Conservation (phyloP, 2,113 vertebrate species). For the Phyllostomus hastatus region DNA sequence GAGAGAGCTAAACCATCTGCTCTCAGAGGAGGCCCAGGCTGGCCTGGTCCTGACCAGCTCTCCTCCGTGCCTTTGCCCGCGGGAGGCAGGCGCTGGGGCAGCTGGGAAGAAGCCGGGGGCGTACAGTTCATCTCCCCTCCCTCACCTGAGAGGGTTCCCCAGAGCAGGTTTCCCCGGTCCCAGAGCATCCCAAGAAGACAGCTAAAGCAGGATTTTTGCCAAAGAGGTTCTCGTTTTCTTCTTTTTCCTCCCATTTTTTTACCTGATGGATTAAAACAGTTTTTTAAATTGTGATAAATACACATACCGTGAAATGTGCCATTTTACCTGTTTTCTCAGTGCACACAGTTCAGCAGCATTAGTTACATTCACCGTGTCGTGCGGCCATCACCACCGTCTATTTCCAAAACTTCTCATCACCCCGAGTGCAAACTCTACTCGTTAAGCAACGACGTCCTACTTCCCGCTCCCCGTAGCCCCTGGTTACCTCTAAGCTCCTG, state of each 20-base stretch:
- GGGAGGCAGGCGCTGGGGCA: background rate
- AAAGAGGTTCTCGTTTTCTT: background rate
- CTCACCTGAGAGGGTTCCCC: background rate
- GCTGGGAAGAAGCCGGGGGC: background rate
- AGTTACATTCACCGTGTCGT: background rate
- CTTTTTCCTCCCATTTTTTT: background rate
- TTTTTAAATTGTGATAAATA: background rate
- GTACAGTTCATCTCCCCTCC: background rate
- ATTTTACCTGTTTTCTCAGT: background rate
- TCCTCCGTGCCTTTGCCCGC: background rate
- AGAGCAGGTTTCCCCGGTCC: background rate
- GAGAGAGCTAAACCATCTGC: slow-evolving; percentile 82
- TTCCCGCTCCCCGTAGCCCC: background rate
- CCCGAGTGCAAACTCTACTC: background rate
- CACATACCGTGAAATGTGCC: background rate
- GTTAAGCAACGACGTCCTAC: background rate
- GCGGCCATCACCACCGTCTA: background rate
- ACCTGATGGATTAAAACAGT: background rate
- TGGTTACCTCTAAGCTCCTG: background rate
- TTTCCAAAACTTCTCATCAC: background rate
- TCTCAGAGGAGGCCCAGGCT: slow-evolving; percentile 53
- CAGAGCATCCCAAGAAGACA: background rate
- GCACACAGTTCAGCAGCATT: background rate
- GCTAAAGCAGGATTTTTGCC: background rate
- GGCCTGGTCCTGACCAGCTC: background rate